Evolutionary conservation across 2,113 vertebrate genomes (phyloP).

Genomic region (Aptenodytes patagonicus): DNA sequence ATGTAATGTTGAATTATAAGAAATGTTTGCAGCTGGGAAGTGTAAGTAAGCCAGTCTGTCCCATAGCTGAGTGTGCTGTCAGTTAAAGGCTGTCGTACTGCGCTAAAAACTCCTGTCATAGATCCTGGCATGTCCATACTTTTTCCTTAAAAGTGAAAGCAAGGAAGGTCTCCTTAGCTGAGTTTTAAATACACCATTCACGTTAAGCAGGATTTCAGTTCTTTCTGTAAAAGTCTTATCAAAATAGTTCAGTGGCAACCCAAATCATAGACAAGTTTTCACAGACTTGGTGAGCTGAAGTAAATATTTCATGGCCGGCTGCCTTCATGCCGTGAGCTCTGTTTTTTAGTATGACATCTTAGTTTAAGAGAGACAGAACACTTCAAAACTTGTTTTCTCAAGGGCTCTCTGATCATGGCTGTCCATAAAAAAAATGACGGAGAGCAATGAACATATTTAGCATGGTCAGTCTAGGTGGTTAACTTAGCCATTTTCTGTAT

Average conservation of each 20-base stretch:
- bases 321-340: neutral
- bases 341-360: neutral
- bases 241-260: neutral
- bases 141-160: neutral
- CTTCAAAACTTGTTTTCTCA: neutral
- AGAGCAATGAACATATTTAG: neutral
- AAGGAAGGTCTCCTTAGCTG: neutral
- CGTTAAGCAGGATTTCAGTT: neutral
- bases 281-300: neutral
- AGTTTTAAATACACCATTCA: neutral
- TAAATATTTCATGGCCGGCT: neutral
- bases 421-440: neutral
- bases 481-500: neutral
- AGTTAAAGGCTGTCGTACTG: neutral
- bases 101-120: fast-evolving
- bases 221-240: neutral
- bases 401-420: neutral
- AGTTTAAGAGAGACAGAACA: neutral
- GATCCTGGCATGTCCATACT: neutral
- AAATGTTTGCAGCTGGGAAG: neutral
- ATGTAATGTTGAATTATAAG: neutral
- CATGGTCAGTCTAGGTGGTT: neutral
- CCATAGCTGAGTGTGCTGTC: neutral
- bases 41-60: neutral
- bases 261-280: neutral